Base-by-base conservation (phyloP, 2,797 vertebrate species). In the Karalla daura region DNA sequence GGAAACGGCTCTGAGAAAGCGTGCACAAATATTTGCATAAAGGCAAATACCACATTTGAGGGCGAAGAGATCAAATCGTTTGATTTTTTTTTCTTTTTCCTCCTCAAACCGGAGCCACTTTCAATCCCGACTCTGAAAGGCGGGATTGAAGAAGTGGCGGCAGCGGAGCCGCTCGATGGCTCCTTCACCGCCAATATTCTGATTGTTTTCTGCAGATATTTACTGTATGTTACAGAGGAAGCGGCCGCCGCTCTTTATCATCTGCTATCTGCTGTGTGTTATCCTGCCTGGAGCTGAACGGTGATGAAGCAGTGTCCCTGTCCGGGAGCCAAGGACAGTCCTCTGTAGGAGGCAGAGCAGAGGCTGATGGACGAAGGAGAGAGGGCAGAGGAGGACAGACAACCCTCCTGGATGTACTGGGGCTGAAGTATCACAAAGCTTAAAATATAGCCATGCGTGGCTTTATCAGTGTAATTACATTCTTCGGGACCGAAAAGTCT, bases 271-370 rank as follows among this genome's bases (percentile, higher is more conserved):
- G 49, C 59, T 76, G 66, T 64, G 63, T 55, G 51, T 76, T 72
- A 12, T 50, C 49, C 70, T 58, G 66, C 63, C 62, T 59, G 66
- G 33, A 81, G 70, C 80, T 64, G 63, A 77, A 53, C 70, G 39
- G 70, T 69, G 74, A 81, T 80, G 80, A 89, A 79, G 77, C 82
- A 84, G 63, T 62, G 80, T 74, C 65, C 66, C 81, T 79, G 56
- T 84, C 60, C 76, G 53, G 39, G 40, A 86, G 75, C 78, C 84
- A 86, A 88, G 83, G 86, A 84, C 79, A 72, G 73, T 39, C 52
- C 64, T 58, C 30, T 74, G 70, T 51, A 59, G 62, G 70, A 75
- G 54, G 79, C 73, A 40, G 41, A 56, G 24, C 76, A 11, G 25
- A 64, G 62, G 47, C 53, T 74, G 66, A 49, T 60, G 78, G 83